Percentiles rank a stretch among this genome's conserved stretches.
Conservation (phyloP, 2,797 vertebrate species). For the Phrynocephalus vlangalii region DNA sequence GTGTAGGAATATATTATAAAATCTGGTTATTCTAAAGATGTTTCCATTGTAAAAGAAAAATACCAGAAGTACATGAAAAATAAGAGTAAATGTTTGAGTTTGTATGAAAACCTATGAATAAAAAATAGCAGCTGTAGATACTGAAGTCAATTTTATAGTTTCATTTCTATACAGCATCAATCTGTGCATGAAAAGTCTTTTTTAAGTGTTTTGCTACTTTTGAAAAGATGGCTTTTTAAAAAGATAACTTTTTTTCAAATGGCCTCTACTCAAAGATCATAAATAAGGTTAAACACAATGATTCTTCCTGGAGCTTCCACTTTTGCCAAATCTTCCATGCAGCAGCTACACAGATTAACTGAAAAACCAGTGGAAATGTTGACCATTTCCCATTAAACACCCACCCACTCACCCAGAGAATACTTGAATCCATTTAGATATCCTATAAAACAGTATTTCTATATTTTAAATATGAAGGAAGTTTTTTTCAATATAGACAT, state of each 20-base stretch:
- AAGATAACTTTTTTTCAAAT: slow-evolving; percentile 21
- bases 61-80: slow-evolving; percentile 38
- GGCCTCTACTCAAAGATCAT: slow-evolving; percentile 42
- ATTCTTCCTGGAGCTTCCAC: slow-evolving; percentile 45
- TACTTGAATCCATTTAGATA: slow-evolving; percentile 51
- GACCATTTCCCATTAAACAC: neutral
- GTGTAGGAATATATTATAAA: slow-evolving; percentile 47
- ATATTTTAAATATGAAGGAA: slow-evolving; percentile 61
- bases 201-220: slow-evolving; percentile 38
- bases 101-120: slow-evolving; percentile 37
- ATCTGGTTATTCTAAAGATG: slow-evolving; percentile 43
- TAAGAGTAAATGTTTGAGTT: slow-evolving; percentile 36
- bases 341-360: slow-evolving; percentile 45
- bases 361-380: slow-evolving; percentile 29
- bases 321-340: slow-evolving; percentile 43
- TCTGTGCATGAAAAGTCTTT: slow-evolving; percentile 35
- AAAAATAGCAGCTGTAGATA: slow-evolving; percentile 59
- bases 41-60: slow-evolving; percentile 43
- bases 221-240: neutral
- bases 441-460: slow-evolving; percentile 64
- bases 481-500: slow-evolving; percentile 36
- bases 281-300: slow-evolving; percentile 53
- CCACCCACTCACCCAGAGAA: slow-evolving; percentile 25
- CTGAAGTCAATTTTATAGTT: slow-evolving; percentile 50
- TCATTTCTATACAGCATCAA: slow-evolving; percentile 35